A percentile compares a stretch with the other conserved stretches of the same genome.
These are phyloP conservation scores for Ptychochromis oligacanthus DNA, from an alignment of 2,113 vertebrate species.

Conservation along the genomic window DNA sequence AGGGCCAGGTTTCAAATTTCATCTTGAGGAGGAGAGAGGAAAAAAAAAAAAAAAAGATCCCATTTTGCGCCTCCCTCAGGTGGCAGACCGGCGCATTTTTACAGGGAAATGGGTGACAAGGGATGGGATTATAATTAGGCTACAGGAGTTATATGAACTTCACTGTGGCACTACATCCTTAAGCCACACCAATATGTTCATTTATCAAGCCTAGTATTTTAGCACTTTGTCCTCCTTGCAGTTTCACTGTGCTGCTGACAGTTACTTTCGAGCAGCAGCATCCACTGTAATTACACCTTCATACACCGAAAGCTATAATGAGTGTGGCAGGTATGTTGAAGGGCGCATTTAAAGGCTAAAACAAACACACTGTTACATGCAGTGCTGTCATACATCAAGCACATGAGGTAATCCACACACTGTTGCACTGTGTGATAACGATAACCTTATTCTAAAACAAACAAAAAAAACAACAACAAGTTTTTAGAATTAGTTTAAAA, in stretches of 20 bases:
- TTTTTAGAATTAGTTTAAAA: not conserved
- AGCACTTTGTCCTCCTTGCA: not conserved
- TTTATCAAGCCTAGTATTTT: not conserved
- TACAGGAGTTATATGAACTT: not conserved
- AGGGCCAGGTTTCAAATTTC: conserved; percentile 81
- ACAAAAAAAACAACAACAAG: too few species aligned
- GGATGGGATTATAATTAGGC: not conserved
- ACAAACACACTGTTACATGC: not conserved
- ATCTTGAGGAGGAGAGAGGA: conserved; percentile 62
- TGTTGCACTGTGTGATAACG: not conserved
- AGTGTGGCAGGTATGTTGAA: not conserved
- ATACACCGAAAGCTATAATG: not conserved
- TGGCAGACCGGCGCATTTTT: conserved; percentile 19
- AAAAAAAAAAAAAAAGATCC: conserved; percentile 42
- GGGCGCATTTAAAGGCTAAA: not conserved
- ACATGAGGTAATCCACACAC: not conserved
- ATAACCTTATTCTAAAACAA: not conserved
- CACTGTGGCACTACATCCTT: not conserved
- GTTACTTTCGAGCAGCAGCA: not conserved
- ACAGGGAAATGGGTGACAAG: not conserved
- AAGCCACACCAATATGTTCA: not conserved
- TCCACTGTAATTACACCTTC: conserved; percentile 34
- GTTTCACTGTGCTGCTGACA: not conserved
- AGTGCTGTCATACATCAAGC: not conserved
- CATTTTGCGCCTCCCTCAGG: conserved; percentile 64